Percentiles rank a stretch among this genome's conserved stretches.
Evolutionary conservation across 2,888 invertebrate genomes (phyloP).

Genomic region (Dorcus hopei): DNA sequence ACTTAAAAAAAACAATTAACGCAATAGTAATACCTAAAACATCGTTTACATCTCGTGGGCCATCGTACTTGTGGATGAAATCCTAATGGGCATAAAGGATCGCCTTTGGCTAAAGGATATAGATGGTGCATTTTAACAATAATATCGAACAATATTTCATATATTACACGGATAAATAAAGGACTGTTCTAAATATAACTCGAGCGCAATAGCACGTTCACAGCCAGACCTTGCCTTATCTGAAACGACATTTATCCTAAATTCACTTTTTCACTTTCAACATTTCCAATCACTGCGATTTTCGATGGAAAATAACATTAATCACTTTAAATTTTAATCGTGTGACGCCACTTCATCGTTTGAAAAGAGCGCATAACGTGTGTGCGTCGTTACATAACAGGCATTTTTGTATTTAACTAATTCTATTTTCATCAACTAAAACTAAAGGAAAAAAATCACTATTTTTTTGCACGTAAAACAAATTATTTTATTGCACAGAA

Average conservation of each 20-base stretch:
- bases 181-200: slow-evolving; percentile 29
- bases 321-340: no score
- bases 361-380: neutral
- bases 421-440: no score
- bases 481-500: neutral
- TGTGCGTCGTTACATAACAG: neutral
- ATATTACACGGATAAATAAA: slow-evolving; percentile 15
- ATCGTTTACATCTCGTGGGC: slow-evolving; percentile 90
- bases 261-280: slow-evolving; percentile 7
- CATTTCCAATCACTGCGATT: neutral
- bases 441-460: no score
- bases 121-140: slow-evolving; percentile 55
- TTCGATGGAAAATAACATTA: no score
- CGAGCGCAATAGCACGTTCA: slow-evolving; percentile 25
- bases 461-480: neutral
- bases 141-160: slow-evolving; percentile 16
- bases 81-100: slow-evolving; percentile 86
- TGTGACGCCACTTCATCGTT: no score
- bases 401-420: neutral
- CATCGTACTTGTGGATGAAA: slow-evolving; percentile 93
- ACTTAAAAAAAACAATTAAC: neutral
- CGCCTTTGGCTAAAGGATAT: slow-evolving; percentile 77
- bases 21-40: slow-evolving; percentile 63
- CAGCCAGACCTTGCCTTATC: slow-evolving; percentile 27
- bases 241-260: slow-evolving; percentile 22